Evolutionary conservation across 2,888 invertebrate genomes (phyloP), one percentile per base, ranked within the genome.

Genomic region (Barypeithes pellucidus): DNA sequence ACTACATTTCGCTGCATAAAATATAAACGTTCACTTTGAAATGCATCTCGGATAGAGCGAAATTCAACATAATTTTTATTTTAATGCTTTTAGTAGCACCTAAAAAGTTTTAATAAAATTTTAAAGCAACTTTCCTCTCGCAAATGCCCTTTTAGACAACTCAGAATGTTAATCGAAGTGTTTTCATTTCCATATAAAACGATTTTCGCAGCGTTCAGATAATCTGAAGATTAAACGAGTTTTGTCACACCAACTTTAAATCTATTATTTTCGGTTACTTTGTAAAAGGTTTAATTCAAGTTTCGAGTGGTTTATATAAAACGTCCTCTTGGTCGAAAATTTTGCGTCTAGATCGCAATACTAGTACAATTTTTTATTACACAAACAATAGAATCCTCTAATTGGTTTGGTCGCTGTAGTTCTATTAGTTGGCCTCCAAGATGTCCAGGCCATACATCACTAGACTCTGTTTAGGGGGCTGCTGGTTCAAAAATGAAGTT

Each of bases 101-200:
- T 63, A 47, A 50, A 50, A 63, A 50, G 29, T 63, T 63, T 50
- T 47, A 63, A 29, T 63, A 63, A 63, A 63, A 47, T 63, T 47
- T 63, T 16, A 43, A 63, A 62, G 45, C 45, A 62, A 45, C 9
- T 62, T 62, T 18, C 16, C n/a, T 45, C 39, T 61, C 61, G 14
- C 45, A 18, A 45, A 45, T 16, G 61, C 43, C 61, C 67, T 45
- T 57, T 60, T 50, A 65, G 33, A 65, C 65, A 67, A 50, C 60
- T 67, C 59, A 50, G 39, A 60, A 47, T 60, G 47, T 67, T 67
- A 67, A 60, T 59, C 60, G 60, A 22, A 29, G 43, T 36, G 33
- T 22, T 50, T 60, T 18, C 33, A 60, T 67, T 67, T 60, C 67
- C 67, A 60, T 67, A 60, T 60, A 67, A 67, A 67, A 60, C 67